A percentile compares a stretch with the other conserved stretches of the same genome.
Evolutionary conservation across 2,797 vertebrate species (phyloP).

Genomic region (Potorous gilbertii): DNA sequence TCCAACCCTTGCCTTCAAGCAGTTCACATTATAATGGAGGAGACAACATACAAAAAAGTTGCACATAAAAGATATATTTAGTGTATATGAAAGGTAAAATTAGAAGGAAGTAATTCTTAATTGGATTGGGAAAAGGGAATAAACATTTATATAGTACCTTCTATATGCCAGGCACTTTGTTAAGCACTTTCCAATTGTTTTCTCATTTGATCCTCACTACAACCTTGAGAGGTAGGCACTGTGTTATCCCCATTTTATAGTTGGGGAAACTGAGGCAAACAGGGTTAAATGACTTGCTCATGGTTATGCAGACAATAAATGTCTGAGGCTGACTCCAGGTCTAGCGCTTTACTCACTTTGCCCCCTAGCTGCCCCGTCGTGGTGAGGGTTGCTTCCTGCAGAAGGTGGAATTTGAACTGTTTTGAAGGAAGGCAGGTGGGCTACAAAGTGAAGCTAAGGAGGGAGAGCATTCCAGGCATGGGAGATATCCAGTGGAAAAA

Average conservation of each 20-base stretch:
- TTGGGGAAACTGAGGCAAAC: background rate
- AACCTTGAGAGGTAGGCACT: background rate
- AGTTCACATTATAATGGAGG: background rate
- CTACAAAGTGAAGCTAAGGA: background rate
- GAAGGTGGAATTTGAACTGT: background rate
- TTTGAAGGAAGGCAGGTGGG: background rate
- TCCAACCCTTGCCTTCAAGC: background rate
- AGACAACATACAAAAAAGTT: background rate
- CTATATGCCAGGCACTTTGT: background rate
- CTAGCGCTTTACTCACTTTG: background rate
- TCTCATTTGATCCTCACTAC: background rate
- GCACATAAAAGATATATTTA: background rate
- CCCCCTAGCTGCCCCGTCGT: background rate
- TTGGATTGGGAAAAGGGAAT: background rate
- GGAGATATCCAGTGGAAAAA: background rate
- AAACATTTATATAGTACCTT: background rate
- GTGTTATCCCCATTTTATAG: background rate
- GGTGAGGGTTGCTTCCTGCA: background rate
- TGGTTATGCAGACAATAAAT: background rate
- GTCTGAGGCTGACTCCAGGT: background rate
- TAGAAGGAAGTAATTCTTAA: background rate
- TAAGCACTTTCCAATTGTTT: background rate
- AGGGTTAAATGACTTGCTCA: background rate
- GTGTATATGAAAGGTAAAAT: background rate
- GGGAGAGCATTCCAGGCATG: background rate